Base-by-base conservation (phyloP, 2,797 vertebrate species). In the Gadopsis bispinosus region DNA sequence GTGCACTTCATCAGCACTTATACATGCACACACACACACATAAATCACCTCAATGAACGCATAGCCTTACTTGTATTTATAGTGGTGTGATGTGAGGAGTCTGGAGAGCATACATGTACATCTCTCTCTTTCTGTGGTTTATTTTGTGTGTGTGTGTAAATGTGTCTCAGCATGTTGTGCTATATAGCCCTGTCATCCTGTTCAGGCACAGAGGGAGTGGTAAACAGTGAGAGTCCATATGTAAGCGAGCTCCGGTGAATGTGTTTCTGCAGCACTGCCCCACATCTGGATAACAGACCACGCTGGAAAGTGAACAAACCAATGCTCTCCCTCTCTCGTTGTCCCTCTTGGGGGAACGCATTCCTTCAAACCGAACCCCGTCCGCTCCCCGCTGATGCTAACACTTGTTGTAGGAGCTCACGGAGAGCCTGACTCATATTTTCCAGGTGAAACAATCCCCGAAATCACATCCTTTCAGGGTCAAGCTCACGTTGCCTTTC, bases 231-330 rank as follows among this genome's bases (percentile, higher is more conserved):
- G 77, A 55, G 74, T 64, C 87, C 87, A 69, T 60, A 64, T 90
- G 87, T 87, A 80, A 43, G 47, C 1, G 41, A 62, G 79, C 64
- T 69, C 59, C 2, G 5, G 39, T 75, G 71, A 59, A 66, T 74
- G 67, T 45, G 60, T 62, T 60, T 61, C 64, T 73, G 20, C 63
- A 33, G 51, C 65, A 22, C 61, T 56, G 33, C 70, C 69, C 73
- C 86, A 92, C 93, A 94, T 94, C 91, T 94, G 93, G 91, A 88
- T 37, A 88, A 77, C 93, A 93, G 88, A 90, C 90, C 73, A 0
- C 2, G 37, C 69, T 86, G 83, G 79, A 88, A 74, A 81, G 64
- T 1, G 85, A 87, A 50, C 82, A 87, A 80, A 80, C 80, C 70
- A 47, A 29, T 17, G 67, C 80, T 47, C 82, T 58, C 51, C 64